Evolutionary conservation across 1,140 invertebrate genomes (phyloP).

Genomic region (Cylas formicarius): DNA sequence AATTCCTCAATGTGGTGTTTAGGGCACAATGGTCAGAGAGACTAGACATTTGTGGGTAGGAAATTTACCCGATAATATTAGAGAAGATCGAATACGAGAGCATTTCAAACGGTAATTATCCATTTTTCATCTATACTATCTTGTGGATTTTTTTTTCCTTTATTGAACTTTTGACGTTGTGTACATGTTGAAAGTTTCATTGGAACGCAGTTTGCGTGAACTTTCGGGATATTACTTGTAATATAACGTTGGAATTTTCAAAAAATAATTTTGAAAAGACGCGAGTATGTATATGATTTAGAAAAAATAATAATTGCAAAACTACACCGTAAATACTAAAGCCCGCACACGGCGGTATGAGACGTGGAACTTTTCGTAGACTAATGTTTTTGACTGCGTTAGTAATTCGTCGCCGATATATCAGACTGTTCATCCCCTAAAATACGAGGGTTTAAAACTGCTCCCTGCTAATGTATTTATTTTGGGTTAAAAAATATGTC

Average conservation of each 20-base stretch:
- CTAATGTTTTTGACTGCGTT: no score
- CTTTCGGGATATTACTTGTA: not conserved
- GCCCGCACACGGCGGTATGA: no score
- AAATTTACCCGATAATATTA: conserved; percentile 98
- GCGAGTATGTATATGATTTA: no score
- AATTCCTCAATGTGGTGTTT: conserved; percentile 62
- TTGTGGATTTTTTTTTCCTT: not conserved
- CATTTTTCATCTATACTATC: not conserved
- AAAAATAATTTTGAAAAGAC: conserved; percentile 3
- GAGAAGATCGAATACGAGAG: conserved; percentile 89
- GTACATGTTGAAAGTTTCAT: not conserved
- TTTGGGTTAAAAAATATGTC: no score
- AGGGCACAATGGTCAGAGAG: conserved; percentile 98
- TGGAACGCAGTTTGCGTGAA: conserved; percentile 1
- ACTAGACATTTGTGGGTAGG: conserved; percentile 99
- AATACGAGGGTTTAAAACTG: no score
- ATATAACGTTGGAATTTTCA: not conserved
- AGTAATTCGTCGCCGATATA: no score
- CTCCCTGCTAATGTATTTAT: no score
- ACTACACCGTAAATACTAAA: no score
- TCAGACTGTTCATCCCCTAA: no score
- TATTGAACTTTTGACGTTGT: not conserved
- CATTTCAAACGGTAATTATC: conserved; percentile 89
- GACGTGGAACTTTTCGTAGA: no score
- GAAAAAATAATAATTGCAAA: no score